Conservation (phyloP, 2,888 invertebrate genomes). For the Calameuta filiformis region DNA sequence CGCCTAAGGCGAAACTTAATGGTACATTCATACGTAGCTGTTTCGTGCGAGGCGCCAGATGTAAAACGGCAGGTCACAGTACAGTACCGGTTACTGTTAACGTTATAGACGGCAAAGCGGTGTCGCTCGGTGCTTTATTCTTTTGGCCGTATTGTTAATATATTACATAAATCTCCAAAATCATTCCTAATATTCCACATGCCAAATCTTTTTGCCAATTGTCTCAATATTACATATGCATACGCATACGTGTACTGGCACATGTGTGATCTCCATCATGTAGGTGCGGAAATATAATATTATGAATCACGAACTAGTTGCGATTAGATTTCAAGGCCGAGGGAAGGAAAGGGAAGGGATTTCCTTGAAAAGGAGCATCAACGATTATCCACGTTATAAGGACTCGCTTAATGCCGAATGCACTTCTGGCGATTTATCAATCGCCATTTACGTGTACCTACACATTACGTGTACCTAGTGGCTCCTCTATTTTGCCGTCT, state of each 20-base stretch:
- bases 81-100: conserved; percentile 60
- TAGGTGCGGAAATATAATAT: background rate
- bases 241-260: background rate
- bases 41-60: conserved; percentile 39
- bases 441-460: background rate
- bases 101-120: conserved; percentile 15
- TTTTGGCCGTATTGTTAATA: background rate
- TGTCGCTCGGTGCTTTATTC: background rate
- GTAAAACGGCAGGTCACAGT: conserved; percentile 54
- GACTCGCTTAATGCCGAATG: background rate
- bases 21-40: background rate
- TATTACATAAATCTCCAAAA: background rate
- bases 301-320: background rate
- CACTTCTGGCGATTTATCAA: background rate
- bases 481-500: too few relatives aligned
- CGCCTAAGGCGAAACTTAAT: conserved; percentile 17
- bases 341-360: background rate
- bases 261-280: background rate
- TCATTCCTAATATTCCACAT: too few relatives aligned
- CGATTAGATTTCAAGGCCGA: background rate
- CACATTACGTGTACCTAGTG: too few relatives aligned
- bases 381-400: background rate
- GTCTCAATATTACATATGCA: background rate
- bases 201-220: too few relatives aligned
- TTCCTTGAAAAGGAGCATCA: background rate